Evolutionary conservation across 2,113 vertebrate species (phyloP).

Genomic region (Ibidorhyncha struthersii): DNA sequence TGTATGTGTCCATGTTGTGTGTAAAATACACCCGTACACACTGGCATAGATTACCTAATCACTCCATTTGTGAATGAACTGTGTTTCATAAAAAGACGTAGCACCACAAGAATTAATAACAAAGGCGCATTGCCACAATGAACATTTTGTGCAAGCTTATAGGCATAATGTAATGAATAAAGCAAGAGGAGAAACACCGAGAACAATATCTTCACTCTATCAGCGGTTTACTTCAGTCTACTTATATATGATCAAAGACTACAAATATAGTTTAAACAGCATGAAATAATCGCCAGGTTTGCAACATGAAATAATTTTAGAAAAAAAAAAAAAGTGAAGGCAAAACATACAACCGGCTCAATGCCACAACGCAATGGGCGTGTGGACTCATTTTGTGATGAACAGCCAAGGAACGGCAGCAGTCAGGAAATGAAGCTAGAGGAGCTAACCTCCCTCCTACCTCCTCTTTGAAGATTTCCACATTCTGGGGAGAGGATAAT

Average conservation of each 20-base stretch:
- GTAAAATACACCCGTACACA: not conserved
- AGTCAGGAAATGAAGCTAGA: slow-evolving; percentile 71
- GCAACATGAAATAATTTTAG: slow-evolving; percentile 70
- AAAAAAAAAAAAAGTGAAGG: not conserved
- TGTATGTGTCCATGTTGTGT: not conserved
- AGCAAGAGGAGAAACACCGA: slow-evolving; percentile 36
- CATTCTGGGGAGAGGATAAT: slow-evolving; percentile 75
- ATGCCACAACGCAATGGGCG: slow-evolving; percentile 2
- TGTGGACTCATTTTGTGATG: slow-evolving; percentile 75
- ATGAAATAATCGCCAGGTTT: slow-evolving; percentile 78
- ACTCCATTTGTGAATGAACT: slow-evolving; percentile 43
- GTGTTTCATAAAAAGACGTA: slow-evolving; percentile 34
- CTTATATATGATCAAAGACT: slow-evolving; percentile 79
- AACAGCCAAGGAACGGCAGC: slow-evolving; percentile 63
- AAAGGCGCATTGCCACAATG: slow-evolving; percentile 50
- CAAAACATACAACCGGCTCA: slow-evolving; percentile 49
- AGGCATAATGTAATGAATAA: slow-evolving; percentile 57
- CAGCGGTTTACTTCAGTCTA: slow-evolving; percentile 73
- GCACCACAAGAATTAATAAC: slow-evolving; percentile 66
- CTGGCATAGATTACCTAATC: slow-evolving; percentile 17
- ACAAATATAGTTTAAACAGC: slow-evolving; percentile 81
- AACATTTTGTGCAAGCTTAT: slow-evolving; percentile 57
- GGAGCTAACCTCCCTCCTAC: slow-evolving; percentile 67
- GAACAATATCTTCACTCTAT: slow-evolving; percentile 77
- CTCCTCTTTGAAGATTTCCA: slow-evolving; percentile 75